A percentile compares a stretch with the other conserved stretches of the same genome.
Conservation (phyloP, 2,888 invertebrate genomes). For the Apodemia zela region DNA sequence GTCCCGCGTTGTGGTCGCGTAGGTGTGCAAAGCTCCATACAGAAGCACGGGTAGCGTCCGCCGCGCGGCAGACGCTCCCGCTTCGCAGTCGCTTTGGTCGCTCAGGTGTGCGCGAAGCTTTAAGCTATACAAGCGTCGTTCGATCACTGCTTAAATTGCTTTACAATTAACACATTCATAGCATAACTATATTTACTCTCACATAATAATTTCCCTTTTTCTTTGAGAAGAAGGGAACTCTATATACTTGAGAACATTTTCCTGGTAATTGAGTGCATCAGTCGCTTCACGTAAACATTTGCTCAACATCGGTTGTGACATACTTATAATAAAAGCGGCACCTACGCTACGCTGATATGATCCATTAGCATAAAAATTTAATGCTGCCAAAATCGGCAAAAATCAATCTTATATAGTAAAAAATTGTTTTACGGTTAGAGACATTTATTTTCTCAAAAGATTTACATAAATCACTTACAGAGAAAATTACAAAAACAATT, state of each 20-base stretch:
- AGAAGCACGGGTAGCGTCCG: slow-evolving; percentile 1
- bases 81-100: no score
- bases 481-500: no score
- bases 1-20: slow-evolving; percentile 5
- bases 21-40: background rate
- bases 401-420: no score
- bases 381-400: slow-evolving; percentile 20
- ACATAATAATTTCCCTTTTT: slow-evolving; percentile 20
- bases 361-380: slow-evolving; percentile 16
- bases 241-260: background rate
- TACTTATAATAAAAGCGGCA: slow-evolving; percentile 9
- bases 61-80: background rate
- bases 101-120: no score
- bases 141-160: no score
- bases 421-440: background rate
- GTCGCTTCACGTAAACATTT: slow-evolving; percentile 18
- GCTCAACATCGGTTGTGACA: slow-evolving; percentile 18
- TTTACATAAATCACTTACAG: no score
- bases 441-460: no score
- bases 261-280: slow-evolving; percentile 12
- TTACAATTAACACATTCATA: background rate
- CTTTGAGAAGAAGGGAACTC: background rate
- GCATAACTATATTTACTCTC: slow-evolving; percentile 19
- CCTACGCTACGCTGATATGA: slow-evolving; percentile 19
- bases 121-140: no score